These are phyloP conservation scores for Troides helena DNA, from an alignment of 2,888 invertebrate species.

Conservation along the genomic window DNA sequence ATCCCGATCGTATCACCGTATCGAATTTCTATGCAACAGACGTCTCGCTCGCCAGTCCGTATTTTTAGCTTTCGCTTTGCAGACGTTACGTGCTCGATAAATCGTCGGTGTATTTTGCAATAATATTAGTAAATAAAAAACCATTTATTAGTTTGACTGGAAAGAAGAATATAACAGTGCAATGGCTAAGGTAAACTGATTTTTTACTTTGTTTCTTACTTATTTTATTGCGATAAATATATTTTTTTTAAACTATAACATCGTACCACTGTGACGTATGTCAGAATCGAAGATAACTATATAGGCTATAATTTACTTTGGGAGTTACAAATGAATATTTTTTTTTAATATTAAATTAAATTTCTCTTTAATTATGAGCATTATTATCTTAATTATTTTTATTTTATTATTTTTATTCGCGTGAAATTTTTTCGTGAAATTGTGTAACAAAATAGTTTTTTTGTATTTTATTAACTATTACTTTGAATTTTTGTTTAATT, in stretches of 20 bases:
- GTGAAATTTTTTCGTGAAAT: too few species aligned
- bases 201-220: slow-evolving; percentile 26
- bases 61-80: slow-evolving; percentile 60
- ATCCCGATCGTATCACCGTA: slow-evolving; percentile 50
- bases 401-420: not conserved
- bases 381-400: not conserved
- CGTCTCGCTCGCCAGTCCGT: slow-evolving; percentile 57
- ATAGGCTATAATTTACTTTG: not conserved
- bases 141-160: slow-evolving; percentile 39
- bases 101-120: slow-evolving; percentile 55
- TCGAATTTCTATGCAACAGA: slow-evolving; percentile 63
- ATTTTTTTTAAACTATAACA: slow-evolving; percentile 40
- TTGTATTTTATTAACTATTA: too few species aligned
- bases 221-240: slow-evolving; percentile 24
- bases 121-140: slow-evolving; percentile 52
- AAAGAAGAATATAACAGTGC: slow-evolving; percentile 40
- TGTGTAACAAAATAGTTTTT: too few species aligned
- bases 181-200: slow-evolving; percentile 70
- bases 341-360: not conserved
- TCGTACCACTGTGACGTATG: slow-evolving; percentile 63
- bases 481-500: too few species aligned
- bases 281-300: slow-evolving; percentile 29
- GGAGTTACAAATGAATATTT: not conserved
- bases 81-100: slow-evolving; percentile 47
- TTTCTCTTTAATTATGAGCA: not conserved